phyloP scores from a whole-genome alignment of 2,797 vertebrate genomes.

The Notamacropus eugenii region DNA sequence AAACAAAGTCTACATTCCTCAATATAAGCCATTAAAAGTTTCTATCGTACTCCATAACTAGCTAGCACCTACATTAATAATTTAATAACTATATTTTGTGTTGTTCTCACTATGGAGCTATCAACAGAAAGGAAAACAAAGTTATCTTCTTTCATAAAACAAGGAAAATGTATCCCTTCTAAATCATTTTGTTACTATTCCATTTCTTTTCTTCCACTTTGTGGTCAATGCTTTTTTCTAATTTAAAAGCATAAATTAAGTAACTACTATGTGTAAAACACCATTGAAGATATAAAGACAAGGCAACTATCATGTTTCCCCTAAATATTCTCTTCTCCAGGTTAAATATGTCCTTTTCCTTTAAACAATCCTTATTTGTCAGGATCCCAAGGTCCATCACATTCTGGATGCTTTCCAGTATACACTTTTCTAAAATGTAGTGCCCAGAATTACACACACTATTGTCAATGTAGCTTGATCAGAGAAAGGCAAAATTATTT shows the following conservation, averaged over 20 bases:
- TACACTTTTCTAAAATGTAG: neutral
- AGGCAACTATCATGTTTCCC: neutral
- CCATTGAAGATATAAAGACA: neutral
- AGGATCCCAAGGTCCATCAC: neutral
- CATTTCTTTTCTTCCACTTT: neutral
- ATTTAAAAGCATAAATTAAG: neutral
- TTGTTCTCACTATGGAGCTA: slow-evolving; percentile 15
- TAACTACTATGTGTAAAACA: neutral
- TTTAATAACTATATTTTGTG: neutral
- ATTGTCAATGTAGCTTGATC: neutral
- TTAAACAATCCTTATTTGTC: neutral
- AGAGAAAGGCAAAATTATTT: neutral
- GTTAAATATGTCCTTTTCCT: neutral
- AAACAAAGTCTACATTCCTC: slow-evolving; percentile 14
- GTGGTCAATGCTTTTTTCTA: neutral
- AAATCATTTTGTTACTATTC: neutral
- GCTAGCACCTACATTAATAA: slow-evolving; percentile 14
- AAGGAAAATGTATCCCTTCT: neutral
- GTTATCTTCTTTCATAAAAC: slow-evolving; percentile 5
- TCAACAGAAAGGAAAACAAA: slow-evolving; percentile 1
- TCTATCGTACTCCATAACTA: neutral
- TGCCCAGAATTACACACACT: neutral
- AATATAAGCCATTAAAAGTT: slow-evolving; percentile 19
- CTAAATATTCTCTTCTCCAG: neutral
- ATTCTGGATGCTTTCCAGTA: neutral